Conservation (phyloP, 2,797 vertebrate genomes). For the Yasuhikotakia modesta region DNA sequence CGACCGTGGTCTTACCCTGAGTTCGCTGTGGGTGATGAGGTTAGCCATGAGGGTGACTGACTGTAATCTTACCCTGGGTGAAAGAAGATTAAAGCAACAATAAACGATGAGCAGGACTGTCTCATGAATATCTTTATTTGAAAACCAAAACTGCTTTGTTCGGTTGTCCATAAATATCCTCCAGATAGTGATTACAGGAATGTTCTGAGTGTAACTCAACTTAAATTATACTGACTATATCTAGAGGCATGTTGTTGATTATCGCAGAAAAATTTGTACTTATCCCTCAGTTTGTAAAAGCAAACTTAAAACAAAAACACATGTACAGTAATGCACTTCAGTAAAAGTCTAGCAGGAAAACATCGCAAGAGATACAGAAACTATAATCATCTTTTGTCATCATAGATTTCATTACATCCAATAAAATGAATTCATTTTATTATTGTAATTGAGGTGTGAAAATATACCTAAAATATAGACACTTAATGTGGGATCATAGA, state of each 20-base stretch:
- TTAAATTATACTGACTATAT: not conserved
- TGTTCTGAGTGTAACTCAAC: not conserved
- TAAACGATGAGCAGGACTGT: slow-evolving; percentile 59
- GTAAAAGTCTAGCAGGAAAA: not conserved
- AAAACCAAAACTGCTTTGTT: not conserved
- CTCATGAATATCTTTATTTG: slow-evolving; percentile 54
- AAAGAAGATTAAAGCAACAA: slow-evolving; percentile 75
- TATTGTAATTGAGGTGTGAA: too few species aligned
- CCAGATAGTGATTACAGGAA: not conserved
- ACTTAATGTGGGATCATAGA: too few species aligned
- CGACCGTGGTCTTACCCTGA: slow-evolving; percentile 74
- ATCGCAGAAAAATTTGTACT: not conserved
- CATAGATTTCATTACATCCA: too few species aligned
- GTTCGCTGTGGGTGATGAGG: slow-evolving; percentile 64
- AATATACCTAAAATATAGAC: too few species aligned
- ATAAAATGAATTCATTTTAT: too few species aligned
- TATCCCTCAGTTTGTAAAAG: not conserved
- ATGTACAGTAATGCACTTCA: not conserved
- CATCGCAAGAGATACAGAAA: not conserved
- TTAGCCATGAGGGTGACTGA: slow-evolving; percentile 71
- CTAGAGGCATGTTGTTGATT: not conserved
- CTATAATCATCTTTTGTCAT: too few species aligned
- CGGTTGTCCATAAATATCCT: not conserved
- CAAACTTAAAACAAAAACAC: not conserved
- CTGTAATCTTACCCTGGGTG: slow-evolving; percentile 72